Conservation (phyloP, 1,140 invertebrate genomes). For the Aphidius ervi region DNA sequence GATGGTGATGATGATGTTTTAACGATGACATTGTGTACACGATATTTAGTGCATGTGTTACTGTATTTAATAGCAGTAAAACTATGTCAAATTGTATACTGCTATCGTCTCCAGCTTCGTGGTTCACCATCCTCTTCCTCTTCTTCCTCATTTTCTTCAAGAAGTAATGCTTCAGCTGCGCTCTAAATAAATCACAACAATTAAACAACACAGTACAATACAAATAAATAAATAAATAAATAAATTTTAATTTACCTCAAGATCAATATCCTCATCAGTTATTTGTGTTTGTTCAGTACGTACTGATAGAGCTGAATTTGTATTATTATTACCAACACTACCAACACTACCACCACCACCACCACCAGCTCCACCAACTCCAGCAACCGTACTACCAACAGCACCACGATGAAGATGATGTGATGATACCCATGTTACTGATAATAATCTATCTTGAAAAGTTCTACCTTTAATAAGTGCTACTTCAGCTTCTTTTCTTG, state of each 20-base stretch:
- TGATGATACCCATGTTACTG: slow-evolving; percentile 50
- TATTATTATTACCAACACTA: slow-evolving; percentile 26
- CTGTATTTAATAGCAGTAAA: slow-evolving; percentile 29
- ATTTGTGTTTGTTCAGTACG: slow-evolving; percentile 43
- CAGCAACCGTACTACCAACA: slow-evolving; percentile 33
- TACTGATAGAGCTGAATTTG: slow-evolving; percentile 31
- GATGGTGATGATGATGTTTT: slow-evolving; percentile 24
- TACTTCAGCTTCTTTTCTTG: slow-evolving; percentile 70
- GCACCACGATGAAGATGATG: slow-evolving; percentile 48
- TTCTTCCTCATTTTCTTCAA: slow-evolving; percentile 57
- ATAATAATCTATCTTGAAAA: slow-evolving; percentile 59
- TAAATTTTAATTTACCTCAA: slow-evolving; percentile 37
- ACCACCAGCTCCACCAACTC: slow-evolving; percentile 28
- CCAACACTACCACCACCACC: slow-evolving; percentile 38
- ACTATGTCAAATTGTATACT: slow-evolving; percentile 39
- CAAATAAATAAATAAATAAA: slow-evolving; percentile 3
- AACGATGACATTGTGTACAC: slow-evolving; percentile 29
- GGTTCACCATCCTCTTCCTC: slow-evolving; percentile 60
- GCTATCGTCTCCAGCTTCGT: slow-evolving; percentile 59
- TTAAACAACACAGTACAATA: neutral
- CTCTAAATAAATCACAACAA: slow-evolving; percentile 23
- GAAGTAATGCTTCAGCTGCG: slow-evolving; percentile 41
- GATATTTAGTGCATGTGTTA: slow-evolving; percentile 28
- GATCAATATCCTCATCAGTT: slow-evolving; percentile 47
- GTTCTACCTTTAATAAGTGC: slow-evolving; percentile 63